Evolutionary conservation across 2,888 invertebrate genomes (phyloP).

Genomic region (Microctonus brassicae): DNA sequence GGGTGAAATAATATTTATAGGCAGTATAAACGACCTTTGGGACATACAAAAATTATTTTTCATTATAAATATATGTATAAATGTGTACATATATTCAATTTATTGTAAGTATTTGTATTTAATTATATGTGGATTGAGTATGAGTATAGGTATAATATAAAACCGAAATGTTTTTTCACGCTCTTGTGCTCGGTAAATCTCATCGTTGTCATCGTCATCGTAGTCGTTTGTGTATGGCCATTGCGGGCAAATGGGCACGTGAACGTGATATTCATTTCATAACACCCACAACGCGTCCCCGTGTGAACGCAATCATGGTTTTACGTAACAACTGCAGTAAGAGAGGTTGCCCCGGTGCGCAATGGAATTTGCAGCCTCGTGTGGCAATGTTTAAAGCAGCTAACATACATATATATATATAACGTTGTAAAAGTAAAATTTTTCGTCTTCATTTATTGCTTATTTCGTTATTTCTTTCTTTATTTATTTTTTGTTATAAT

Average conservation of each 20-base stretch:
- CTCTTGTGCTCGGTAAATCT: constrained; percentile 30
- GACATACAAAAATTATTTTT: not conserved
- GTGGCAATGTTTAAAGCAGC: constrained; percentile 9
- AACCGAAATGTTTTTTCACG: constrained; percentile 40
- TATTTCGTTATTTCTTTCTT: not conserved
- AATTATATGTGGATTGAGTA: not conserved
- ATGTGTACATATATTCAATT: constrained; percentile 26
- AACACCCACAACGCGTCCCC: constrained; percentile 67
- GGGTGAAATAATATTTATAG: constrained; percentile 34
- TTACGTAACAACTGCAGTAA: constrained; percentile 56
- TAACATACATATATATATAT: not conserved
- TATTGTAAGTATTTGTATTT: constrained; percentile 10
- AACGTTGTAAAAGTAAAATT: not conserved
- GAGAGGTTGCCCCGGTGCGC: constrained; percentile 43
- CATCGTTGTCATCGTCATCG: not conserved
- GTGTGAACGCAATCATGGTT: constrained; percentile 64
- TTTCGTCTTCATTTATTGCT: not conserved
- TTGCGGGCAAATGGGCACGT: constrained; percentile 51
- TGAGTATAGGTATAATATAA: not conserved
- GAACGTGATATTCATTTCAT: constrained; percentile 68
- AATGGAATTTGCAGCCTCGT: constrained; percentile 43
- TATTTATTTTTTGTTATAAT: not conserved
- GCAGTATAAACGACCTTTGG: constrained; percentile 28
- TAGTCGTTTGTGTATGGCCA: constrained; percentile 25
- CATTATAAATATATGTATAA: constrained; percentile 1